Base-by-base conservation (phyloP, 1,140 invertebrate genomes). In the Neodiprion fabricii region DNA sequence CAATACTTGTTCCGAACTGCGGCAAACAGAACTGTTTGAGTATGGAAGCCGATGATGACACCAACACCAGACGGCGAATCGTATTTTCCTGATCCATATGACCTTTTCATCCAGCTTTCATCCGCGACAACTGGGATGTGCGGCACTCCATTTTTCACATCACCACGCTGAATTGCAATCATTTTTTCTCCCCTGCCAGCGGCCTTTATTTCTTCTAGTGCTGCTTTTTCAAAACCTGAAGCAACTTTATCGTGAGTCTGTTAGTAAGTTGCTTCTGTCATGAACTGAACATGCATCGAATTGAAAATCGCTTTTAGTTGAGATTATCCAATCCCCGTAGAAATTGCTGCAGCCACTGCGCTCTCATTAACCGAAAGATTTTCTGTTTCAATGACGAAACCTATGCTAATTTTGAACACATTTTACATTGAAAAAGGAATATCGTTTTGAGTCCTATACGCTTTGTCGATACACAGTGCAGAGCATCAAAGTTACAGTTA, bases 1-100 rank as follows among this genome's bases (percentile, higher is more conserved):
- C 86, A 90, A 77, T 81, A 85, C 78, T 87, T 89, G 70, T 86
- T 87, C 73, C 85, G 75, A 0, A 87, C 76, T 7, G 79, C 84
- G 48, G 86, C 72, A 74, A 81, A 87, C 1, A 90, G 76, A 12
- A 89, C 77, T 80, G 87, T 81, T 68, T 81, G 78, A 1, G 84
- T 85, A 48, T 79, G 72, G 47, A 72, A 71, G 2, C 87, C 88
- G 73, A 89, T 77, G 47, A 89, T 84, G 1, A 78, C 77, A 40
- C 75, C 82, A 67, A 74, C 72, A 17, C 81, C 82, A 50, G 82
- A 77, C n/a, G 75, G n/a, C 9, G 81, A 74, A 74, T 82, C 73
- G 73, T 74, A 78, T 47, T 70, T 77, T 40, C 71, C 72, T 28
- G 73, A 69, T 5, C 78, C 77, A 65, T 85, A 87, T 9, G 80